Base-by-base conservation (phyloP, 2,113 vertebrate genomes). In the Plestiodon gilberti region DNA sequence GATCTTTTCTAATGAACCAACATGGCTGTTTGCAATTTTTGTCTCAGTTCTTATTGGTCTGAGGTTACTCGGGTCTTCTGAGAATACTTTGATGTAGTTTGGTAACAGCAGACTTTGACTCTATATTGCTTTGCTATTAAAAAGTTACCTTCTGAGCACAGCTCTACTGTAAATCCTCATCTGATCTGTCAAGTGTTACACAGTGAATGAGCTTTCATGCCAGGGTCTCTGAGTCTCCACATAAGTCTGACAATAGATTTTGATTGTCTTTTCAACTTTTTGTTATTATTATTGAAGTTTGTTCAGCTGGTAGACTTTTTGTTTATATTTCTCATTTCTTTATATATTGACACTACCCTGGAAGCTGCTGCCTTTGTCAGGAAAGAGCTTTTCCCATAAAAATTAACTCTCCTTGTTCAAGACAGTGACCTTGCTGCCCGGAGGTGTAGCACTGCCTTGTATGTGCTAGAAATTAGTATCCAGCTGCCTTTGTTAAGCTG, bases 81-180 rank as follows among this genome's bases (percentile, higher is more conserved):
- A 71, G 67, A 71, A 43, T 40, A 70, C 13, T 13, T 28, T 22
- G 35, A 11, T 28, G 4, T 33, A 6, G 28, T 69, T 78, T 69
- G 64, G 64, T 33, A 69, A 48, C 23, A 52, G 35, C 13, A 7
- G 28, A 25, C 33, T 20, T 6, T 35, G 38, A n/a, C 28, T 43
- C 75, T 78, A n/a, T 0, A 30, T 59, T 61, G 61, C 67, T 0
- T 0, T 76, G 6, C 18, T 52, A 22, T 22, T 3, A 0, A 0
- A 20, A n/a, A n/a, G 25, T 38, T 86, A 78, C 84, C 77, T 28
- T 6, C 0, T 18, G 1, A 40, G 79, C 76, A 78, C 33, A 78
- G 76, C n/a, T 78, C 18, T 33, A 23, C 18, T 67, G 43, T 48
- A 9, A 11, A 55, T 71, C 22, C 3, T 82, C 62, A 62, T 62